Evolutionary conservation across 2,113 vertebrate species (phyloP), one percentile per base, ranked within the genome.

Genomic region (Laticauda colubrina): DNA sequence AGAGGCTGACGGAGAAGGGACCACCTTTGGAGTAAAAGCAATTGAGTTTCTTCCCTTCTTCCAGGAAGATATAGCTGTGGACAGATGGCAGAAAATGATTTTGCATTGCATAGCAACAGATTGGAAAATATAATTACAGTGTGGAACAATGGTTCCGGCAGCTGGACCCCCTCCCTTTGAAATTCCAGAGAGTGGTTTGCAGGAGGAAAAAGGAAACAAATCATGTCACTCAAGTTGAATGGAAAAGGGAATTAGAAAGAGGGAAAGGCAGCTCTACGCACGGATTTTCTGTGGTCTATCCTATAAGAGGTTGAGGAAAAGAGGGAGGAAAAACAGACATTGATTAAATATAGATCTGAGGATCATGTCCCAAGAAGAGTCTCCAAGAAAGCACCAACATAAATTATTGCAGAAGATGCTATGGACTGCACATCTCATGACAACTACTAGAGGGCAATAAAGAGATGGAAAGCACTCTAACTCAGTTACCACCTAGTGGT

Each of bases 51-150:
- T 15, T 20, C 64, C 43, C 88, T 89, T 64, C 54, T n/a, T 1
- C 54, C 2, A 0, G 0, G 43, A 88, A 90, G 92, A 29, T 64
- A 11, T 92, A 90, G 92, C 4, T 10, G 12, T 7, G 7, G 93
- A 88, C 94, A 93, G 95, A 24, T 90, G 94, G 94, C 90, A 8
- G 61, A 54, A 57, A 15, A 64, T n/a, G 6, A 0, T 90, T 88
- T 92, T 81, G 56, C 57, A 43, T 54, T 1, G 0, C 53, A 39
- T 0, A 64, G 95, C 54, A 5, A 26, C 90, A 89, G 87, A 54
- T 1, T 18, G 93, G 91, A 91, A 94, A 89, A 90, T 23, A 90
- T 12, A 4, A 21, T 90, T 11, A 21, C 91, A 86, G 91, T 2
- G 0, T 3, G 0, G 2, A 56, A 89, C 64, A 90, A 53, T 45